These are phyloP conservation scores for Rosalia funebris DNA, from an alignment of 2,888 invertebrate species.

Conservation along the genomic window DNA sequence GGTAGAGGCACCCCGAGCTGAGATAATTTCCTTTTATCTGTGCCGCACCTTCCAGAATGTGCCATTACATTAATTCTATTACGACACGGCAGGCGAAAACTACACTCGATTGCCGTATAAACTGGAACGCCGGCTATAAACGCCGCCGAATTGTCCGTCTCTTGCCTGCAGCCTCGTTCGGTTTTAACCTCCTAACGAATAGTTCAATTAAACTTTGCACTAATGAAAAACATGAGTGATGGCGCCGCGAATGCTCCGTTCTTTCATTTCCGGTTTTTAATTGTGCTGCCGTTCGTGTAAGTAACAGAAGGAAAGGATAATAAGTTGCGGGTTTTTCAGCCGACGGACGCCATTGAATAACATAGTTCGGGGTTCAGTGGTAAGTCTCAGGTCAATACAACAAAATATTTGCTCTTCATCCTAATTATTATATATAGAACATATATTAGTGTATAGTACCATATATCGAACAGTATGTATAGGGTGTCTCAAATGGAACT, in stretches of 20 bases:
- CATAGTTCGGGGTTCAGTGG: too few species aligned
- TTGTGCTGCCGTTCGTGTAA: conserved; percentile 24
- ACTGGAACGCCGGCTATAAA: conserved; percentile 58
- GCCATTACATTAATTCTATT: conserved; percentile 61
- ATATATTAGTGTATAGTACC: too few species aligned
- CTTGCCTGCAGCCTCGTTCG: conserved; percentile 23
- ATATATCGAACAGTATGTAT: too few species aligned
- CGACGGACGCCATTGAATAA: too few species aligned
- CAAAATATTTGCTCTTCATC: too few species aligned
- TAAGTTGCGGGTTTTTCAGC: too few species aligned
- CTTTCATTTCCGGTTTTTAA: conserved; percentile 38
- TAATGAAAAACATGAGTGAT: conserved; percentile 40
- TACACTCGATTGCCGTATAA: conserved; percentile 61
- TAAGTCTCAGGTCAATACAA: too few species aligned
- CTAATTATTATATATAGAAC: too few species aligned
- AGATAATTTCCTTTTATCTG: conserved; percentile 54
- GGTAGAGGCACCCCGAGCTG: conserved; percentile 10
- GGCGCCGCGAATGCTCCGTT: conserved; percentile 32
- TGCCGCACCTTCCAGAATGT: conserved; percentile 53
- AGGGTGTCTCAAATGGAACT: too few species aligned
- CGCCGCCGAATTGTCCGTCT: conserved; percentile 49
- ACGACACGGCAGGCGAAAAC: conserved; percentile 59
- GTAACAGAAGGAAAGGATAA: not conserved
- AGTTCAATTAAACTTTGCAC: conserved; percentile 21
- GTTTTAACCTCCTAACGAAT: conserved; percentile 25